Percentiles rank a stretch among this genome's conserved stretches.
Evolutionary conservation across 2,888 invertebrate species (phyloP).

Genomic region (Tachina grossa): DNA sequence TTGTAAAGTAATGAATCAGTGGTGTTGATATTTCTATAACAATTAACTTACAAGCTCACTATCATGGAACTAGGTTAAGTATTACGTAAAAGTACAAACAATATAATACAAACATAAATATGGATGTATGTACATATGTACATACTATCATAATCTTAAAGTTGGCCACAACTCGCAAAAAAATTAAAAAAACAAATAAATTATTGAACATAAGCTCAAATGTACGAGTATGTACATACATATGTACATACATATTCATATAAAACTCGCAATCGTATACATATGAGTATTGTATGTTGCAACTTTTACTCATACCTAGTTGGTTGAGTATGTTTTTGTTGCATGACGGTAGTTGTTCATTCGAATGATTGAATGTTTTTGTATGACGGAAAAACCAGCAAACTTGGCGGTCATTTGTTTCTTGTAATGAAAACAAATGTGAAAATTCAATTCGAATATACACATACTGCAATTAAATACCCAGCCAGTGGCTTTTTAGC

Average conservation of each 20-base stretch:
- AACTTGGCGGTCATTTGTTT: slow-evolving; percentile 64
- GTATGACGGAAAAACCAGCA: slow-evolving; percentile 47
- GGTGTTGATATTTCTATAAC: slow-evolving; percentile 71
- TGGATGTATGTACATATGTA: too few species aligned
- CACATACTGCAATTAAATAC: slow-evolving; percentile 21
- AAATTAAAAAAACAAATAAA: neutral
- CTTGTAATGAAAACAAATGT: slow-evolving; percentile 30
- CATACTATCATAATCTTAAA: slow-evolving; percentile 15
- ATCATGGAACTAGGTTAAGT: slow-evolving; percentile 76
- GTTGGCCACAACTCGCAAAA: slow-evolving; percentile 15
- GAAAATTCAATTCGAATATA: slow-evolving; percentile 19
- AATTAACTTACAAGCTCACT: slow-evolving; percentile 78
- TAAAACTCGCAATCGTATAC: neutral
- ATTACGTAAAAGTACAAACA: slow-evolving; percentile 48
- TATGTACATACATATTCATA: neutral
- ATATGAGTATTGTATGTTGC: slow-evolving; percentile 39
- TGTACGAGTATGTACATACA: too few species aligned
- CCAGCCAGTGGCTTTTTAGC: slow-evolving; percentile 34
- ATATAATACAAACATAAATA: too few species aligned
- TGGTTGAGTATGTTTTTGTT: slow-evolving; percentile 20
- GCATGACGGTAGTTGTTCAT: slow-evolving; percentile 29
- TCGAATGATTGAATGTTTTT: slow-evolving; percentile 47
- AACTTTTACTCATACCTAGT: slow-evolving; percentile 43
- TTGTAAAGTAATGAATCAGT: slow-evolving; percentile 1
- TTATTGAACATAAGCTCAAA: neutral